Evolutionary conservation across 2,797 vertebrate genomes (phyloP).

Genomic region (Paratrypauchen microcephalus): DNA sequence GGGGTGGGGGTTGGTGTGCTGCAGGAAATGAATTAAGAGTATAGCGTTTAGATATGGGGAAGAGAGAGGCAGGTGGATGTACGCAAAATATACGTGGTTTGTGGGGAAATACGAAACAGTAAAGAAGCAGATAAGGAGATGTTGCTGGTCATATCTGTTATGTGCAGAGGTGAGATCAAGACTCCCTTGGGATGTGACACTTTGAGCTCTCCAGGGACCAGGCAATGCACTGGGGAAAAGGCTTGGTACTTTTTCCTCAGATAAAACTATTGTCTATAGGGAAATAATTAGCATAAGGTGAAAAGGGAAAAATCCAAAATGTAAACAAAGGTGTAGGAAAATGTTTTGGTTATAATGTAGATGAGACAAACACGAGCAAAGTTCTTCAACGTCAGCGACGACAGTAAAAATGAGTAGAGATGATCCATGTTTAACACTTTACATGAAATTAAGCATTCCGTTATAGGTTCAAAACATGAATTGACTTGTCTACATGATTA

Average conservation of each 20-base stretch:
- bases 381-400: too few species aligned
- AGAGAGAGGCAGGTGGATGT: constrained; percentile 10
- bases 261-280: not conserved
- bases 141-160: constrained; percentile 47
- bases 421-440: too few species aligned
- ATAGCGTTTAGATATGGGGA: constrained; percentile 18
- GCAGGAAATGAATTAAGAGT: constrained; percentile 27
- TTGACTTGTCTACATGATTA: too few species aligned
- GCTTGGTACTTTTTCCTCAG: constrained; percentile 21
- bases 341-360: not conserved
- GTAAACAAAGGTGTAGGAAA: not conserved
- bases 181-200: constrained; percentile 54
- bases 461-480: too few species aligned
- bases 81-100: constrained; percentile 4
- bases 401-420: too few species aligned
- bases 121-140: constrained; percentile 32
- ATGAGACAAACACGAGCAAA: not conserved
- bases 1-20: constrained; percentile 33
- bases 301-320: not conserved
- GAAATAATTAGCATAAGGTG: not conserved
- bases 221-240: constrained; percentile 67
- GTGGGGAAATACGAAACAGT: not conserved
- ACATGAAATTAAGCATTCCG: too few species aligned
- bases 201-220: constrained; percentile 56
- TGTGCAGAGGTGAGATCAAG: constrained; percentile 41